Conservation (phyloP, 2,113 vertebrate genomes). For the Trichomycterus rosablanca region DNA sequence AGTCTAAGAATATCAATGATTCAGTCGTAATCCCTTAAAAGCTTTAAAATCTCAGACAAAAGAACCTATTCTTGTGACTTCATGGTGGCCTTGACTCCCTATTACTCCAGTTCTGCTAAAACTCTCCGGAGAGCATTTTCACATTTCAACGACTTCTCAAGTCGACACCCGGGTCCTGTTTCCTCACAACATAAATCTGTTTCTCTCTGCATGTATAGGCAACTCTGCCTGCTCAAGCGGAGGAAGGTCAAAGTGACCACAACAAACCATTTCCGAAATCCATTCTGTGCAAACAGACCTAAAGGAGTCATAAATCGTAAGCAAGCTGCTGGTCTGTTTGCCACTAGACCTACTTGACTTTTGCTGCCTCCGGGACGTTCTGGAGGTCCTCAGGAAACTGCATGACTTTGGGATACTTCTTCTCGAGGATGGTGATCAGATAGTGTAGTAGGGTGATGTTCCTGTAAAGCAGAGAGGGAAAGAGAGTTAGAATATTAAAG, state of each 20-base stretch:
- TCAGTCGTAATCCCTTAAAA: constrained; percentile 3
- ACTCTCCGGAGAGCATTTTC: constrained; percentile 24
- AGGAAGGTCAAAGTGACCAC: constrained; percentile 24
- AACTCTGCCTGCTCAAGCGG: constrained; percentile 11
- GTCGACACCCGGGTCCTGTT: constrained; percentile 25
- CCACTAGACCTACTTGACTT: constrained; percentile 84
- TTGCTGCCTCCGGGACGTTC: constrained; percentile 84
- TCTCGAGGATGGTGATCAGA: constrained; percentile 95
- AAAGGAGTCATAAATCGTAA: constrained; percentile 30
- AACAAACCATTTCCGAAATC: constrained; percentile 41
- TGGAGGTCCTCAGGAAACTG: constrained; percentile 82
- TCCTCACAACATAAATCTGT: constrained; percentile 27
- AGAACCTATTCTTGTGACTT: constrained; percentile 2
- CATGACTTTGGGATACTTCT: constrained; percentile 95
- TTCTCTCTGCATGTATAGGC: constrained; percentile 32
- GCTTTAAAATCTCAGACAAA: too few species aligned
- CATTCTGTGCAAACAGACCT: constrained; percentile 31
- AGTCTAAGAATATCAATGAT: constrained; percentile 5
- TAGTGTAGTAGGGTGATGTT: constrained; percentile 97
- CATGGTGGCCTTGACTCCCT: constrained; percentile 8
- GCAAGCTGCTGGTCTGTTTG: constrained; percentile 31
- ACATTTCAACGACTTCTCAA: constrained; percentile 35
- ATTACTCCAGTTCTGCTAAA: constrained; percentile 5
- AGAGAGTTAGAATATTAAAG: constrained; percentile 51
- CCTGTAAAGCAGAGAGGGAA: constrained; percentile 58